Conservation (phyloP, 2,113 vertebrate genomes). For the Corapipo altera region DNA sequence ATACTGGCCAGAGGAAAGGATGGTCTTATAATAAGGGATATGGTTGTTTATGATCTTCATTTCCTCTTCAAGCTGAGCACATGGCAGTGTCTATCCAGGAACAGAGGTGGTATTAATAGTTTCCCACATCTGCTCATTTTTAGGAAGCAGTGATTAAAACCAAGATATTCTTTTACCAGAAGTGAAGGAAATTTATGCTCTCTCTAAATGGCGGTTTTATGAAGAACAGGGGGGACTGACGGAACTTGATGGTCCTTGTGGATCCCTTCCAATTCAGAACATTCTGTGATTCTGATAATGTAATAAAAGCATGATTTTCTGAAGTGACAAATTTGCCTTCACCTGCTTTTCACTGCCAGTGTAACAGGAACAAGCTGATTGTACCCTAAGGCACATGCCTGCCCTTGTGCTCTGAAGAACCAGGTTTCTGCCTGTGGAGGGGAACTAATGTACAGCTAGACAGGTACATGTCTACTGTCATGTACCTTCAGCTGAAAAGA, state of each 20-base stretch:
- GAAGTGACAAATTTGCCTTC: background rate
- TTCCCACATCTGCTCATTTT: background rate
- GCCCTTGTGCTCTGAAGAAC: background rate
- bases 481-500: background rate
- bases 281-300: background rate
- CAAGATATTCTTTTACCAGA: background rate
- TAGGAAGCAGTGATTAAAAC: background rate
- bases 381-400: background rate
- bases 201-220: background rate
- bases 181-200: background rate
- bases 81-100: background rate
- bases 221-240: background rate
- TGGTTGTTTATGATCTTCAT: background rate
- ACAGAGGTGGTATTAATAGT: background rate
- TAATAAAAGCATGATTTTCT: background rate
- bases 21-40: background rate
- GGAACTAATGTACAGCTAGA: background rate
- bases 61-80: background rate
- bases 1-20: background rate
- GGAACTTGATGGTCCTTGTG: background rate
- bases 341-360: background rate
- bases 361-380: background rate
- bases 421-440: background rate
- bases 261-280: background rate
- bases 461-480: background rate